Base-by-base conservation (phyloP, 2,888 invertebrate species). In the Drosophila paramelanica region DNA sequence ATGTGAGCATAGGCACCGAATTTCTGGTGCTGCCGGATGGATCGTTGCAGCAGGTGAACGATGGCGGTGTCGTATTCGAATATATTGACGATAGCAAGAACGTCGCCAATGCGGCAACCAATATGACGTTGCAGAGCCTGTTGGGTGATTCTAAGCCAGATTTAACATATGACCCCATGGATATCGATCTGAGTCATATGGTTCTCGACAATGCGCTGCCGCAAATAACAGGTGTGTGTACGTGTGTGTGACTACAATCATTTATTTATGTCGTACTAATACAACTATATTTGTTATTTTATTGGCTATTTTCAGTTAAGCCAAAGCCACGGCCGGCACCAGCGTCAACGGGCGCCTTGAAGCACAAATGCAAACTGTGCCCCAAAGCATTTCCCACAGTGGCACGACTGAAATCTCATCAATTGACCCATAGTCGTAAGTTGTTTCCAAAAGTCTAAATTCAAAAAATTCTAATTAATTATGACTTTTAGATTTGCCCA, bases 1-100 rank as follows among this genome's bases (percentile, higher is more conserved):
- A 89, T 58, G 38, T 89, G 23, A 88, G 72, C 67, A 74, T 91
- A 4, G 90, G 89, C 23, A 86, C 90, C 17, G 90, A 91, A 57
- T 91, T 83, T 70, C 62, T 91, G 31, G 89, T 91, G 10, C 73
- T 90, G 80, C 78, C 90, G 1, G 91, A 91, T 72, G 91, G 91
- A 4, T 81, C 83, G 0, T 73, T 91, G 41, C 87, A 91, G 59
- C 88, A 89, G 70, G 75, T 91, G 3, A 78, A 85, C 61, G 80
- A 86, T 50, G 83, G 72, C 23, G 80, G 88, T 25, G 90, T 91
- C 33, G 89, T 91, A 4, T 89, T 91, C 41, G 91, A 91, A 33
- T 91, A 91, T 23, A 91, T 91, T 25, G 87, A 91, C 66, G 81
- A 87, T 45, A 75, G 73, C 46, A 72, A 76, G 39, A 64, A 8